Base-by-base conservation (phyloP, 1,140 invertebrate species). In the Penaeus japonicus region DNA sequence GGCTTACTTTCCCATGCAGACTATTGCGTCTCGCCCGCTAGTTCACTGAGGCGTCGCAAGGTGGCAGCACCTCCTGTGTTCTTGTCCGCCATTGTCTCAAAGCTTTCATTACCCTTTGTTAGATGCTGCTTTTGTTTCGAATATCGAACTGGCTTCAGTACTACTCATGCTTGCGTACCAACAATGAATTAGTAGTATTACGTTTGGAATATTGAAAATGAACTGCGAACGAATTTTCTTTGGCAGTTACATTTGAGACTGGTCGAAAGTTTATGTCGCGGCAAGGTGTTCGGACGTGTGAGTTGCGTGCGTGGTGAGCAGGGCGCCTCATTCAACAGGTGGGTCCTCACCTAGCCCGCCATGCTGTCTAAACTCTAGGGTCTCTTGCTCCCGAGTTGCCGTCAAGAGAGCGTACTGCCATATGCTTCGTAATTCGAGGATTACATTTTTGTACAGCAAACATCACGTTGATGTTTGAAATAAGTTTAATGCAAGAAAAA, bases 1-100 rank as follows among this genome's bases (percentile, higher is more conserved):
- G 59, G 57, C 85, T 82, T 70, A 82, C 85, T 87, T 82, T 87
- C 85, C 78, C 85, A 87, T 87, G 85, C 85, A 82, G 79, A 27
- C 79, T 87, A 87, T 47, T 87, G 85, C 85, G 85, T 87, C 85
- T 55, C 79, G 62, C 59, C 47, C 47, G 59, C n/a, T 47, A 55
- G 39, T 87, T 87, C 85, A 39, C 59, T n/a, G 55, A 81, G 78
- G 65, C 85, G 57, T 79, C 85, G 85, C 35, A 59, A 35, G 85
- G 78, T 39, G 85, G 85, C 85, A 87, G 35, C 85, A 87, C 85
- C 78, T 87, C 77, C 85, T 82, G 85, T 35, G 85, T 87, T 55
- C 78, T 47, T 73, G 47, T 35, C 47, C 35, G 20, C 24, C 47
- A n/a, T 30, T 55, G 30, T 79, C 75, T 78, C 85, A 35, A 81